phyloP scores from a whole-genome alignment of 2,797 vertebrate species.

The Schizothorax lantsangensis region DNA sequence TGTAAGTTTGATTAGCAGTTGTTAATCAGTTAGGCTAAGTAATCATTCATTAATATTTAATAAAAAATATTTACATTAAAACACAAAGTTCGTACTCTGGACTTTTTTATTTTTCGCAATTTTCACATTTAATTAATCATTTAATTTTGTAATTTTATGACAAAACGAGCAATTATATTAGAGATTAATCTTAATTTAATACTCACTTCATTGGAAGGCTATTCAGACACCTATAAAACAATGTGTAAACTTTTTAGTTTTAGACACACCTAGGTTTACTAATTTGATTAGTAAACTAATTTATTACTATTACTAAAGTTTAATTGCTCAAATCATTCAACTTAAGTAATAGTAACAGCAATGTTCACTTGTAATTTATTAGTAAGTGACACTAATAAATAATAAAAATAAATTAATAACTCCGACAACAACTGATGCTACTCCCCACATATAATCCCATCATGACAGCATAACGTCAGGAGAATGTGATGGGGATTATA shows the following conservation, averaged over 20 bases:
- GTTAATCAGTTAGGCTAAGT: not conserved
- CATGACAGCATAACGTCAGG: not conserved
- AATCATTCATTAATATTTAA: not conserved
- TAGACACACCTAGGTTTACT: not conserved
- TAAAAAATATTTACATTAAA: not conserved
- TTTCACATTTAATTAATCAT: not conserved
- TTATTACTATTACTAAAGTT: not conserved
- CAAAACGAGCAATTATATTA: not conserved
- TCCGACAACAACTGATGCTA: not conserved
- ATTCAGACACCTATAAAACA: not conserved
- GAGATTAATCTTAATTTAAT: not conserved
- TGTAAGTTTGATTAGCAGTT: not conserved
- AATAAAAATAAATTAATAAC: not conserved
- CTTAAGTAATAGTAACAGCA: not conserved
- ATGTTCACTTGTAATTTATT: not conserved
- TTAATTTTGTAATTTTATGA: not conserved
- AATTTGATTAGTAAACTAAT: not conserved
- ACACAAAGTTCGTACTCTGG: not conserved
- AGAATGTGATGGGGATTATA: not conserved
- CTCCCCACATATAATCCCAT: not conserved
- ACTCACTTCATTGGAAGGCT: not conserved
- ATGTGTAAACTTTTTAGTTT: not conserved
- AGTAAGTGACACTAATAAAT: not conserved
- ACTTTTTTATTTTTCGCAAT: too few relatives aligned
- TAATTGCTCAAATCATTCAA: not conserved